Evolutionary conservation across 2,113 vertebrate species (phyloP), one percentile per base, ranked within the genome.

Genomic region (Terrapene triunguis): DNA sequence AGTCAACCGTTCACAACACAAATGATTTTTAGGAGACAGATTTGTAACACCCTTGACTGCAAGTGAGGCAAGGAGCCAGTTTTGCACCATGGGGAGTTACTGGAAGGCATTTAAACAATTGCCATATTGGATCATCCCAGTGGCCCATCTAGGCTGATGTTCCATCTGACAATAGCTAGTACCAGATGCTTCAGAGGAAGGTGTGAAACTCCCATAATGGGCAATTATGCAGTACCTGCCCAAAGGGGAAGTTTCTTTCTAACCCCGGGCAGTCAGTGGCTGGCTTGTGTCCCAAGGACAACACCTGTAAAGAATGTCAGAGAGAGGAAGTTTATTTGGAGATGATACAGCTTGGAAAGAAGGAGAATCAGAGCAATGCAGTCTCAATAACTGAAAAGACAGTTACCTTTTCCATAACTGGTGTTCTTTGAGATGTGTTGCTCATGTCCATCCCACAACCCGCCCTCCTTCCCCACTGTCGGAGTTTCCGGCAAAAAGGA

Each of bases 221-320:
- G 27, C 3, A 25, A 21, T 12, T 27, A 1, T 4, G 38, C 14
- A 1, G 0, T 69, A 32, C 12, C 42, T 35, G n/a, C 21, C 62
- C 19, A 6, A 1, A 4, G 2, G 47, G 17, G 29, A 81, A 59
- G 14, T 16, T 6, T 53, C 55, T 82, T 38, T 57, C 42, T 57
- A 88, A 82, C 4, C 62, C 50, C 54, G 35, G 2, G 48, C 29
- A 59, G 44, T 42, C 10, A 44, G 5, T 54, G 4, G 6, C 21
- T 69, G 48, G 80, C 10, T 53, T 62, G 16, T 2, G 19, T 35
- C 78, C 82, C 69, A 32, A 38, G 65, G n/a, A 69, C 35, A 1
- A 62, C 62, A 88, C 25, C 69, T 80, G 14, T 54, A 29, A 27
- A 54, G 81, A 48, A 44, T 21, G 38, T 44, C 54, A 89, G 44